phyloP scores from a whole-genome alignment of 2,888 invertebrate species.

The Plebejus argus region DNA sequence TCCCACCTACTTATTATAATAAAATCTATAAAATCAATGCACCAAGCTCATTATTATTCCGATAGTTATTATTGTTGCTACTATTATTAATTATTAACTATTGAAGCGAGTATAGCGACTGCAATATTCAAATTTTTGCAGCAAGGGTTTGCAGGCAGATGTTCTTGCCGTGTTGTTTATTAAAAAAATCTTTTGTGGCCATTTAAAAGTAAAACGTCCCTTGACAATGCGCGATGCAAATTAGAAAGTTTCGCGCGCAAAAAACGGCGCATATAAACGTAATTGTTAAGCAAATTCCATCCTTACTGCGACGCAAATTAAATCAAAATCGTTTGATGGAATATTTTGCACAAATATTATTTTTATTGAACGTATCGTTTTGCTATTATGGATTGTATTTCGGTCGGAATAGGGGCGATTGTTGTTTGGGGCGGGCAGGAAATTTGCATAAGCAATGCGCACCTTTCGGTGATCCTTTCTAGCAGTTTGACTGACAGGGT shows the following conservation, averaged over 20 bases:
- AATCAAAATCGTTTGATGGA: slow-evolving; percentile 50
- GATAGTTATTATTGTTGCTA: neutral
- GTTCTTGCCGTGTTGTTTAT: slow-evolving; percentile 72
- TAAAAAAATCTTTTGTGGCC: slow-evolving; percentile 79
- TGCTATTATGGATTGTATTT: slow-evolving; percentile 34
- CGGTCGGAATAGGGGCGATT: slow-evolving; percentile 44
- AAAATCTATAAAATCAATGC: slow-evolving; percentile 12
- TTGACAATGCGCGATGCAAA: slow-evolving; percentile 78
- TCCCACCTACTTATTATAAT: neutral
- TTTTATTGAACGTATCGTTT: slow-evolving; percentile 49
- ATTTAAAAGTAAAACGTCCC: slow-evolving; percentile 73
- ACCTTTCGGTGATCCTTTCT: slow-evolving; percentile 75
- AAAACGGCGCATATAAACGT: slow-evolving; percentile 47
- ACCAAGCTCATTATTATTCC: slow-evolving; percentile 20
- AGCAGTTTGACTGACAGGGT: slow-evolving; percentile 73
- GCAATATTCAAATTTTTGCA: slow-evolving; percentile 51
- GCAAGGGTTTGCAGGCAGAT: slow-evolving; percentile 63
- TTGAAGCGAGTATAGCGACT: slow-evolving; percentile 37
- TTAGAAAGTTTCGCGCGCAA: slow-evolving; percentile 56
- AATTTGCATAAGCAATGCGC: slow-evolving; percentile 76
- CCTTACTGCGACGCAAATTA: slow-evolving; percentile 50
- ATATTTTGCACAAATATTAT: slow-evolving; percentile 52
- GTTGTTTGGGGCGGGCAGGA: slow-evolving; percentile 50
- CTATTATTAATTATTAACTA: slow-evolving; percentile 20
- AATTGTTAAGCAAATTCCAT: slow-evolving; percentile 48